Base-by-base conservation (phyloP, 2,888 invertebrate genomes). In the Hemithea aestivaria region DNA sequence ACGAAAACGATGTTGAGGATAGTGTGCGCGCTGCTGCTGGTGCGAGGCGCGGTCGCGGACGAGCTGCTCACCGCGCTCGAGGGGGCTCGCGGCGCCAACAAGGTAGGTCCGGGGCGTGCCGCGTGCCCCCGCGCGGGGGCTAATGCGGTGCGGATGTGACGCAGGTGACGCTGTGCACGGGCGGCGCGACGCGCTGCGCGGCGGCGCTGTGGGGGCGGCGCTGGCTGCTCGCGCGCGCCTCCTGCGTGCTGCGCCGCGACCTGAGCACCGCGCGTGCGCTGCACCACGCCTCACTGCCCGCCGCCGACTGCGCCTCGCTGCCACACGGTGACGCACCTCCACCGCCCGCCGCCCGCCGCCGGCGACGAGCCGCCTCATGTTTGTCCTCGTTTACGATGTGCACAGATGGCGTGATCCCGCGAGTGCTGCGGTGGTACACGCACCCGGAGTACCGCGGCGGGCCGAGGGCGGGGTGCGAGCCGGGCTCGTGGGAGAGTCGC, bases 191-290 rank as follows among this genome's bases (percentile, higher is more conserved):
- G 40, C 39, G 25, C 24, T 65, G 64, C 47, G 26, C 31, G 25
- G 66, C 47, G 22, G 54, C 45, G 25, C 48, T 62, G n/a, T 46
- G 46, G 42, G 64, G 56, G 2, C 66, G 59, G 10, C 74, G 48
- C 34, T 57, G 56, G 54, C 39, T 53, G 29, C 6, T 59, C 25
- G 34, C 50, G 43, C 55, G 59, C 35, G 58, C 58, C 16, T 27
- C 23, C 9, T 64, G 64, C 28, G 12, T 63, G 9, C 6, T 29
- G 21, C 3, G 9, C 2, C 28, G 33, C 27, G 25, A 31, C 1
- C 8, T 26, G 10, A 5, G 8, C 12, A 12, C 20, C 10, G 16
- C 40, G 42, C 12, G 42, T 2, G 39, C 29, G 10, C 38, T 55
- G 23, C 34, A 46, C 6, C 10, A n/a, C 11, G 8, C 20, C 1